A percentile compares a stretch with the other conserved stretches of the same genome.
These are phyloP conservation scores for Coecobrya sp. DNA, from an alignment of 2,888 invertebrate species.

Conservation along the genomic window DNA sequence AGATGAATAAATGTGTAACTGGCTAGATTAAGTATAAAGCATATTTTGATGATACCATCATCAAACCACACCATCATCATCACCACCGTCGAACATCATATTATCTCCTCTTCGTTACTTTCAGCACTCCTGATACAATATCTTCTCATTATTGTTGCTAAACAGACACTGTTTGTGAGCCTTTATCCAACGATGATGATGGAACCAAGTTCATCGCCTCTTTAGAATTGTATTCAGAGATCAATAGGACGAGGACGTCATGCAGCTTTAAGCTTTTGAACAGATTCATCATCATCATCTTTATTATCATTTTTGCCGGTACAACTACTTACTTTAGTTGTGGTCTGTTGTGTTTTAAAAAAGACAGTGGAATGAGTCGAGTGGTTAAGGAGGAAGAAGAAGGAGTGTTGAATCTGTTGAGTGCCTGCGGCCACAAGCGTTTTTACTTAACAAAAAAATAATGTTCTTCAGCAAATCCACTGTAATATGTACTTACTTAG, in stretches of 20 bases:
- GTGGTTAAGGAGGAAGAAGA: conserved; percentile 25
- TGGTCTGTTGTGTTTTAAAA: conserved; percentile 53
- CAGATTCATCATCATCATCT: conserved; percentile 75
- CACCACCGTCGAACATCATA: background rate
- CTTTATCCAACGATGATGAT: conserved; percentile 41
- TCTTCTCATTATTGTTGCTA: conserved; percentile 72
- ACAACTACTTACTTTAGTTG: conserved; percentile 30
- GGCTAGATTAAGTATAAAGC: conserved; percentile 26
- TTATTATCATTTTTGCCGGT: conserved; percentile 59
- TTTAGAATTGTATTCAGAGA: conserved; percentile 66
- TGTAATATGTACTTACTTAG: conserved; percentile 14
- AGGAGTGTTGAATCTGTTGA: conserved; percentile 63
- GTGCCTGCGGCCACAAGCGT: conserved; percentile 72
- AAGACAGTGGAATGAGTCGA: conserved; percentile 29
- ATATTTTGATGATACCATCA: conserved; percentile 56
- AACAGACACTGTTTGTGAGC: conserved; percentile 61
- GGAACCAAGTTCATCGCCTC: conserved; percentile 81
- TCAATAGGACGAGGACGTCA: conserved; percentile 81
- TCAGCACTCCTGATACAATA: conserved; percentile 32
- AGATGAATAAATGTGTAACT: conserved; percentile 30
- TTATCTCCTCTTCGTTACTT: conserved; percentile 7
- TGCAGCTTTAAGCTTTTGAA: conserved; percentile 75
- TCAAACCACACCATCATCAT: conserved; percentile 18
- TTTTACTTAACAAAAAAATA: conserved; percentile 54
- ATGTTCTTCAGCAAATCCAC: conserved; percentile 46